Conservation (phyloP, 2,113 vertebrate genomes). For the Psittacara wagleri region DNA sequence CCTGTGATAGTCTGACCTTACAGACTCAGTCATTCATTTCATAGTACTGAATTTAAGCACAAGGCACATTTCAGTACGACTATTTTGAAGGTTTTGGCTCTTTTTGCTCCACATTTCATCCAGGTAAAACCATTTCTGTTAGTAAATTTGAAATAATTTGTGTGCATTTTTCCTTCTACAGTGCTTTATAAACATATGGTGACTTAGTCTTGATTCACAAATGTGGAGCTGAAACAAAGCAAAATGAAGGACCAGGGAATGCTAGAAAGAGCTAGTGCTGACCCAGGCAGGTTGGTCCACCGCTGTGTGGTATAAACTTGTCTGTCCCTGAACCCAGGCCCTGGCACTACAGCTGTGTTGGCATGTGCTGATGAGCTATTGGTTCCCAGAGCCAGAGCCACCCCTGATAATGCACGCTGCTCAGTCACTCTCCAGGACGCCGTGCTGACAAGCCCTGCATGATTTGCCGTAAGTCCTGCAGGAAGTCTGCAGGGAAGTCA, state of each 20-base stretch:
- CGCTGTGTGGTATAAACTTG: background rate
- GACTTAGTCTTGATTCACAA: background rate
- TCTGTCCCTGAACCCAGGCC: background rate
- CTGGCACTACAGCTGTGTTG: background rate
- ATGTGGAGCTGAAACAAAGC: background rate
- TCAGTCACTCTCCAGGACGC: rapidly evolving
- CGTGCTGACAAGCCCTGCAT: rapidly evolving
- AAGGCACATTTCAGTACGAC: background rate
- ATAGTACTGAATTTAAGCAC: background rate
- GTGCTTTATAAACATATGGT: background rate
- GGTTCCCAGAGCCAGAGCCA: background rate
- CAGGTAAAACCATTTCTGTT: background rate
- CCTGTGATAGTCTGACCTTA: background rate
- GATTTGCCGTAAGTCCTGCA: background rate
- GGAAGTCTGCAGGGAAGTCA: background rate
- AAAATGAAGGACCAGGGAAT: background rate
- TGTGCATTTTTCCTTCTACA: background rate
- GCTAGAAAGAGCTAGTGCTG: background rate
- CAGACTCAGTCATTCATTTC: background rate
- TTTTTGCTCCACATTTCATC: background rate
- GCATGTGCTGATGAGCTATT: rapidly evolving
- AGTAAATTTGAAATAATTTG: background rate
- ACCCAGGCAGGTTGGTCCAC: background rate
- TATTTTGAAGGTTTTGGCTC: background rate
- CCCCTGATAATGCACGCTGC: rapidly evolving